Base-by-base conservation (phyloP, 2,888 invertebrate genomes). In the Rhamnusium bicolor region DNA sequence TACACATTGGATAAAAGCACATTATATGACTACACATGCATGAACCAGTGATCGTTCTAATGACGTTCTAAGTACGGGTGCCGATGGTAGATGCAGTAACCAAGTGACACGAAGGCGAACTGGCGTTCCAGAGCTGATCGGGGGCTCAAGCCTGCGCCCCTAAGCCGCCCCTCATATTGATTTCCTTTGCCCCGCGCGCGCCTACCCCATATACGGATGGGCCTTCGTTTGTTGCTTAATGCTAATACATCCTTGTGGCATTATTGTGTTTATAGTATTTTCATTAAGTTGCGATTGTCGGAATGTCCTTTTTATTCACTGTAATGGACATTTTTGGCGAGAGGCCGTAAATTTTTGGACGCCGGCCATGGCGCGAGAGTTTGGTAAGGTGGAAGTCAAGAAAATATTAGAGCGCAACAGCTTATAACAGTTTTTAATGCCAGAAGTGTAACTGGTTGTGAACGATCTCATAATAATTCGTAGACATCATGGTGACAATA, bases 71-170 rank as follows among this genome's bases (percentile, higher is more conserved):
- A 19, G 18, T 12, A 61, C 46, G 61, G 61, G 46, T 19, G 61
- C 46, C 61, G 61, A 61, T 51, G n/a, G 65, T 53, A 65, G 82
- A 83, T 84, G 85, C 84, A 84, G 78, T 83, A 81, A 82, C 83
- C 83, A 81, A 84, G 85, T 85, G 83, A 89, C 90, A 90, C 89
- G 90, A 89, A 90, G 90, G 88, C 90, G 90, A 90, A 91, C 89
- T 87, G 88, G 88, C 85, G 84, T 89, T 88, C 87, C 66, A 86
- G 84, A 82, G 85, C 85, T 89, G 86, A 85, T 87, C 88, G 89
- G 90, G 89, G 89, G 89, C 88, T 88, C 86, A 86, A 84, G 89
- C 88, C 85, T 87, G 87, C 87, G 87, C 88, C 86, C 84, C 87
- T 79, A 84, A 83, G 83, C 85, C 85, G 84, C 86, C 86, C 87